Conservation (phyloP, 2,888 invertebrate species). For the Aricia artaxerxes region DNA sequence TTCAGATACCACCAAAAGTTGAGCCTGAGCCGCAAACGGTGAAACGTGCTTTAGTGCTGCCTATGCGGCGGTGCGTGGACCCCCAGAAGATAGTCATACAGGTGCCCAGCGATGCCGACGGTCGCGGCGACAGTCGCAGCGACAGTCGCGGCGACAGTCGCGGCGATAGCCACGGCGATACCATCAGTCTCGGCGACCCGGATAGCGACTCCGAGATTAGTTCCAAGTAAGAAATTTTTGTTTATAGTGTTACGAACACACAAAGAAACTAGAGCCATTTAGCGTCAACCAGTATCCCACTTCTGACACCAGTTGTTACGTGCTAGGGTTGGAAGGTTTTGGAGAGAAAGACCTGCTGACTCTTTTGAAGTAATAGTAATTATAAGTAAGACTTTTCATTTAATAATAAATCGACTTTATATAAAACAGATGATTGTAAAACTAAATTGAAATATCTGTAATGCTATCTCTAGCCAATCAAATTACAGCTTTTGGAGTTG, state of each 20-base stretch:
- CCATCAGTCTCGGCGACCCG: conserved; percentile 54
- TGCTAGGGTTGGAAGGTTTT: too few relatives aligned
- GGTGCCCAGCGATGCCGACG: conserved; percentile 52
- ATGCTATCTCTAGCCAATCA: too few relatives aligned
- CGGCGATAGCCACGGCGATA: conserved; percentile 45
- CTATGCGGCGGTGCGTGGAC: conserved; percentile 65
- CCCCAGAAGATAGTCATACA: conserved; percentile 70
- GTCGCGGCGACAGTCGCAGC: conserved; percentile 50
- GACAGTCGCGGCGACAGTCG: conserved; percentile 41
- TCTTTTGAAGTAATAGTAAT: too few relatives aligned
- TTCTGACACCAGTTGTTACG: too few relatives aligned
- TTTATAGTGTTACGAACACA: neutral
- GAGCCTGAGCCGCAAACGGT: conserved; percentile 56
- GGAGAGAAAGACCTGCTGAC: too few relatives aligned
- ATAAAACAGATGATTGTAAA: too few relatives aligned
- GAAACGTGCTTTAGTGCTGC: conserved; percentile 68
- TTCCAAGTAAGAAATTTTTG: conserved; percentile 50
- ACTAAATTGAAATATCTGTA: too few relatives aligned
- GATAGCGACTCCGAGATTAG: conserved; percentile 60
- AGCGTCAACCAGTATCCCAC: too few relatives aligned
- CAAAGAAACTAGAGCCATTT: too few relatives aligned
- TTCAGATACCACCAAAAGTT: conserved; percentile 73
- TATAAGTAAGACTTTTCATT: too few relatives aligned
- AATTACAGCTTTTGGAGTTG: too few relatives aligned
- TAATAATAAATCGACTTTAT: too few relatives aligned